phyloP scores from a whole-genome alignment of 2,888 invertebrate genomes.

The Nezara viridula region DNA sequence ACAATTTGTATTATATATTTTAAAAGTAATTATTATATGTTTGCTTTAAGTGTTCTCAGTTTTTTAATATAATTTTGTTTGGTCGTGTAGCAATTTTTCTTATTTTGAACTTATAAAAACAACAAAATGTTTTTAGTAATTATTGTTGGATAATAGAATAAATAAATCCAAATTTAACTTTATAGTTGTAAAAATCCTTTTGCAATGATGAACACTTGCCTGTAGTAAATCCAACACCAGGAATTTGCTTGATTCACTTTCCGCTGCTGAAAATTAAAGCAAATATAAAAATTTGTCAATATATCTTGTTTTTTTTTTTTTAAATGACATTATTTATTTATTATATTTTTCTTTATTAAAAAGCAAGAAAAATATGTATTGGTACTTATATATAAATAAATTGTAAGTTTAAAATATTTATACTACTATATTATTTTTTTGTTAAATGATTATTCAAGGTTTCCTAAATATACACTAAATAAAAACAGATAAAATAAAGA shows the following conservation, averaged over 20 bases:
- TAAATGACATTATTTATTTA: background rate
- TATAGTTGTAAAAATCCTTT: background rate
- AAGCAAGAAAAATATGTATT: background rate
- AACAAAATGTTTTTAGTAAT: background rate
- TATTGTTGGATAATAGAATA: background rate
- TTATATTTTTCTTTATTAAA: background rate
- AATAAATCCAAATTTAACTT: background rate
- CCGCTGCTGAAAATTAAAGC: background rate
- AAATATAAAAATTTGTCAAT: background rate
- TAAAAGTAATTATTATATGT: background rate
- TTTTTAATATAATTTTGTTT: background rate
- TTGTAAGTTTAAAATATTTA: background rate
- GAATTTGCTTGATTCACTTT: background rate
- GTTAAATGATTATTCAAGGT: background rate
- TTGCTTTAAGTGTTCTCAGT: background rate
- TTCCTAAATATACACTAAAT: background rate
- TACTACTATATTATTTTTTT: background rate
- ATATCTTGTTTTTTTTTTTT: background rate
- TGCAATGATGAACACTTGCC: background rate
- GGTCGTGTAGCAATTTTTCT: background rate
- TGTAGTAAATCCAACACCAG: background rate
- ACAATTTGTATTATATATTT: background rate
- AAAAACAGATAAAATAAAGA: background rate
- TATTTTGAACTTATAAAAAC: background rate
- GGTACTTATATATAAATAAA: background rate